phyloP scores from a whole-genome alignment of 2,797 vertebrate genomes.

The Babyrousa celebensis region DNA sequence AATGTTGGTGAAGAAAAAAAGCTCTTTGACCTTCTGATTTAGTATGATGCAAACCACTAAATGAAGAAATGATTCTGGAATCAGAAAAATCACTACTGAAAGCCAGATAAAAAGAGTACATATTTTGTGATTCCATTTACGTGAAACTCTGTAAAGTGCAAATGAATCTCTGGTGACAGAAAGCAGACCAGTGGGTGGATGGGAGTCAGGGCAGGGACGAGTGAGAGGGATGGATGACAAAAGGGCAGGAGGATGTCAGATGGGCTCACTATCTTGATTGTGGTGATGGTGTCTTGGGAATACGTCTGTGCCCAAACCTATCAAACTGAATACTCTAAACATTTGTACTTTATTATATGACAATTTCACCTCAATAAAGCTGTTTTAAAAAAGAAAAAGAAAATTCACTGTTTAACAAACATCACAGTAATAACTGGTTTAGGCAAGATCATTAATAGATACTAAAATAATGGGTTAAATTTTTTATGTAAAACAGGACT shows the following conservation, averaged over 20 bases:
- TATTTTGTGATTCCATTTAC: no score
- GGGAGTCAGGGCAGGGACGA: neutral
- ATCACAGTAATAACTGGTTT: neutral
- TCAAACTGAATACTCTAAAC: neutral
- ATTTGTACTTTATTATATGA: neutral
- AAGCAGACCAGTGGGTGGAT: neutral
- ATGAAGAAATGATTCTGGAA: neutral
- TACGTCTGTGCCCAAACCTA: neutral
- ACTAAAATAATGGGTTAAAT: neutral
- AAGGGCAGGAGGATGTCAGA: neutral
- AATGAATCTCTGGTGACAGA: neutral
- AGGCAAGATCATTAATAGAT: neutral
- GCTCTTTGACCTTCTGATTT: neutral
- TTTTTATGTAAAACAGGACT: neutral
- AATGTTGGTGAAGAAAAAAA: neutral
- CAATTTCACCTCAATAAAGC: neutral
- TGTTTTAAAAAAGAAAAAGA: neutral
- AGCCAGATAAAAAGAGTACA: no score
- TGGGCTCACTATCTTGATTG: neutral
- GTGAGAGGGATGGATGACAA: neutral
- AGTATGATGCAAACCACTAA: neutral
- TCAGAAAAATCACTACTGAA: neutral
- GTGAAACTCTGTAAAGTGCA: neutral
- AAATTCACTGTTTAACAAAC: neutral
- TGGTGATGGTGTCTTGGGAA: neutral